Evolutionary conservation across 1,140 invertebrate genomes (phyloP).

Genomic region (Papilio machaon): DNA sequence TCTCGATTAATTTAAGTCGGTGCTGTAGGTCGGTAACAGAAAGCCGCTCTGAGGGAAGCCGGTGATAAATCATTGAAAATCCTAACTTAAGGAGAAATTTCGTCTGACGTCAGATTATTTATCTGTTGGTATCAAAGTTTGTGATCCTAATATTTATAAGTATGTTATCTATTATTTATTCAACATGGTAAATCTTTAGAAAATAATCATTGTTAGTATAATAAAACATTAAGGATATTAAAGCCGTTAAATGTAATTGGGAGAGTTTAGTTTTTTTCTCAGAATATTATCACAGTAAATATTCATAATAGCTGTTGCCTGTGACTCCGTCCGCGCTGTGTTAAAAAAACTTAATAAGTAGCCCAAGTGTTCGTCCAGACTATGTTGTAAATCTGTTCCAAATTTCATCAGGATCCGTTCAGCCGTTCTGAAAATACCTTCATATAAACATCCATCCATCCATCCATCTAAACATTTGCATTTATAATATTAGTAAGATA

Average conservation of each 20-base stretch:
- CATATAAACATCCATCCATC: too few relatives aligned
- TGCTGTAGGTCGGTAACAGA: conserved; percentile 5
- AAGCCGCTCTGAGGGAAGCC: neutral
- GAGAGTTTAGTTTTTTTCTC: neutral
- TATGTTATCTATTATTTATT: neutral
- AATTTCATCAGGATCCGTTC: too few relatives aligned
- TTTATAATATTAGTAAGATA: too few relatives aligned
- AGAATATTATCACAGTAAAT: neutral
- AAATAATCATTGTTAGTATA: neutral
- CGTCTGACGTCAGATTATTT: neutral
- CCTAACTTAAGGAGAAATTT: neutral
- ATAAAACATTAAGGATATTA: neutral
- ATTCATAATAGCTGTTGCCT: too few relatives aligned
- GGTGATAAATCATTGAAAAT: conserved; percentile 13
- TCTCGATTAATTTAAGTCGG: neutral
- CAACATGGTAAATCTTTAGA: neutral
- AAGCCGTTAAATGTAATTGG: too few relatives aligned
- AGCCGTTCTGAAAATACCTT: too few relatives aligned
- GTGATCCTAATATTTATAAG: neutral
- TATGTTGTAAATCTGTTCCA: too few relatives aligned
- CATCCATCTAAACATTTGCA: too few relatives aligned
- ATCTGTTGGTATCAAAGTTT: conserved; percentile 27
- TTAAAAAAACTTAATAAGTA: too few relatives aligned
- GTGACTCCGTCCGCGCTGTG: too few relatives aligned
- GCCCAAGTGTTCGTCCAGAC: too few relatives aligned